These are phyloP conservation scores for Sander vitreus DNA, from an alignment of 2,113 vertebrate species.

Conservation along the genomic window DNA sequence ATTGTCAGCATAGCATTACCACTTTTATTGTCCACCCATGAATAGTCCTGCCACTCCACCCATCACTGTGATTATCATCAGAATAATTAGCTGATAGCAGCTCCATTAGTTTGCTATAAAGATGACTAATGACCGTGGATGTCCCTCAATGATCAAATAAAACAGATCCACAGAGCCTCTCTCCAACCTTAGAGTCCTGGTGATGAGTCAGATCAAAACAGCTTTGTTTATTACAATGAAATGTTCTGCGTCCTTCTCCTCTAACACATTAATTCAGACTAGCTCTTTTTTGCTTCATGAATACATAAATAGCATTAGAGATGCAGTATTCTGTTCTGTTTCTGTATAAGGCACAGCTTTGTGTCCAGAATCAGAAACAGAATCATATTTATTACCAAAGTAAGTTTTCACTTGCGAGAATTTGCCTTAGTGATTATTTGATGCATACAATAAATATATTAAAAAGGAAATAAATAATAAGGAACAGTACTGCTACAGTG, in stretches of 20 bases:
- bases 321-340: background rate
- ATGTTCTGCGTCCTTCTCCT: background rate
- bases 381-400: too few relatives aligned
- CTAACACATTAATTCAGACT: background rate
- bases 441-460: too few relatives aligned
- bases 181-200: background rate
- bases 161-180: slow-evolving; percentile 17
- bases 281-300: background rate
- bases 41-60: slow-evolving; percentile 39
- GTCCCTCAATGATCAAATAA: slow-evolving; percentile 39
- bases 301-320: slow-evolving; percentile 22
- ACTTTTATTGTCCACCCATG: slow-evolving; percentile 22
- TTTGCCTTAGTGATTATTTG: too few relatives aligned
- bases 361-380: background rate
- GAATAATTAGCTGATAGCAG: slow-evolving; percentile 54
- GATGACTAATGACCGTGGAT: slow-evolving; percentile 19
- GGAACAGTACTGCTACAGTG: too few relatives aligned
- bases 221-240: background rate
- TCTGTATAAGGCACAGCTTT: background rate
- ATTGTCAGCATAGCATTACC: slow-evolving; percentile 15
- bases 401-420: too few relatives aligned
- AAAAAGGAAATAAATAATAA: too few relatives aligned
- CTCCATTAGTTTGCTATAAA: slow-evolving; percentile 36
- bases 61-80: slow-evolving; percentile 52
- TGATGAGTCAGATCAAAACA: slow-evolving; percentile 40